Conservation (phyloP, 2,797 vertebrate species). For the Jordanella pulchra region DNA sequence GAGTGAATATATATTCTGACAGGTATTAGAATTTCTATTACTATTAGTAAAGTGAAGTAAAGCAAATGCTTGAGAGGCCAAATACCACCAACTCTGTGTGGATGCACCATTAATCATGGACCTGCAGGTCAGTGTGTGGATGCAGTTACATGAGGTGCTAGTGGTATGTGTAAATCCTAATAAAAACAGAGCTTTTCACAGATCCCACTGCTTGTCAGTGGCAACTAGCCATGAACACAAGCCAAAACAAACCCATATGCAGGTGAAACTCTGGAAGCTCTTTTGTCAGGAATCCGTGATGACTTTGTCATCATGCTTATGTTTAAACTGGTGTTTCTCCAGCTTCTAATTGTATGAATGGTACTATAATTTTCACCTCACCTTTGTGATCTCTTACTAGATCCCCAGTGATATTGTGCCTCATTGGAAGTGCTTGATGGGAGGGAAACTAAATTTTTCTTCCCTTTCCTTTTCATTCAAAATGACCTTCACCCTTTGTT, state of each 20-base stretch:
- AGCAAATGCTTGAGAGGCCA: background rate
- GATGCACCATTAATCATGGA: slow-evolving; percentile 6
- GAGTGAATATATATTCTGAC: background rate
- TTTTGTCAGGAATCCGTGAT: slow-evolving; percentile 58
- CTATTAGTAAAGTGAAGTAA: background rate
- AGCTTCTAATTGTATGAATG: slow-evolving; percentile 66
- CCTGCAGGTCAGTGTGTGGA: background rate
- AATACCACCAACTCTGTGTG: background rate
- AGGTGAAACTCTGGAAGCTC: slow-evolving; percentile 56
- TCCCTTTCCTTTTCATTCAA: slow-evolving; percentile 30
- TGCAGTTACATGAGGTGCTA: slow-evolving; percentile 17
- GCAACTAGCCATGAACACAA: slow-evolving; percentile 46
- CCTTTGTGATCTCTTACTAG: slow-evolving; percentile 35
- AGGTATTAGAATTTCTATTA: background rate
- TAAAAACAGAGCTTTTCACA: slow-evolving; percentile 33
- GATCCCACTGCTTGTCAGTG: slow-evolving; percentile 49
- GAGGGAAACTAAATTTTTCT: slow-evolving; percentile 49
- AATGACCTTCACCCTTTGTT: slow-evolving; percentile 58
- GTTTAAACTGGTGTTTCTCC: slow-evolving; percentile 71
- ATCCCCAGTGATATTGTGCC: slow-evolving; percentile 57
- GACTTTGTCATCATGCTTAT: slow-evolving; percentile 63
- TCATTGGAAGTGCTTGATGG: slow-evolving; percentile 63
- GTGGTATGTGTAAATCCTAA: slow-evolving; percentile 15
- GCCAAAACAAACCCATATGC: slow-evolving; percentile 68
- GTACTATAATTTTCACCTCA: slow-evolving; percentile 52